Conservation (phyloP, 2,113 vertebrate species). For the Tetrax tetrax region DNA sequence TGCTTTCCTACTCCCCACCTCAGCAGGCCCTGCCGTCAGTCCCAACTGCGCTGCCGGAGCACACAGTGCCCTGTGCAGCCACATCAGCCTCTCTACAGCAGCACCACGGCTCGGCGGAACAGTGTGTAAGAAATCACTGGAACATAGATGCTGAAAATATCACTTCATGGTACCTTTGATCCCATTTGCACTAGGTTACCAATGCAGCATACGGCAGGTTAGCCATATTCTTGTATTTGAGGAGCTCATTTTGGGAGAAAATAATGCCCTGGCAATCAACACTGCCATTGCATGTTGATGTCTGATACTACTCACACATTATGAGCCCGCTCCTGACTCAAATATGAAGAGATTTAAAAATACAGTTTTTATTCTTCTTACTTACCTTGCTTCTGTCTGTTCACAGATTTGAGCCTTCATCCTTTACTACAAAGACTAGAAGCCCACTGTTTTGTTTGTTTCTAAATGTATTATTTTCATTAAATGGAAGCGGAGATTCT, state of each 20-base stretch:
- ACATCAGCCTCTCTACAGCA: background rate
- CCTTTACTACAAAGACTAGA: background rate
- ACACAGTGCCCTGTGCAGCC: background rate
- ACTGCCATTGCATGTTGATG: background rate
- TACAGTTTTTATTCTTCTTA: background rate
- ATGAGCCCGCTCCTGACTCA: background rate
- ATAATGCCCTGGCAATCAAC: background rate
- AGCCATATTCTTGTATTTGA: background rate
- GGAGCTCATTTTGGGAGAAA: background rate
- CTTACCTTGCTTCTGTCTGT: background rate
- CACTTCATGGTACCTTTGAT: background rate
- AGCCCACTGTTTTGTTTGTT: background rate
- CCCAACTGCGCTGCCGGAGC: fast-evolving
- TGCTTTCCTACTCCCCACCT: background rate
- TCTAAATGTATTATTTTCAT: background rate
- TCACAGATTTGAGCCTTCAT: background rate
- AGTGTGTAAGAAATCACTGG: background rate
- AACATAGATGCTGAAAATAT: background rate
- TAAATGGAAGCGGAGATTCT: background rate
- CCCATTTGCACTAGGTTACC: fast-evolving
- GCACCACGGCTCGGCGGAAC: fast-evolving
- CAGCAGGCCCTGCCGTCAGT: fast-evolving
- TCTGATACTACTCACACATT: background rate
- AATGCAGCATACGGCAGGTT: fast-evolving
- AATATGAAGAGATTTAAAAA: background rate